Evolutionary conservation across 2,113 vertebrate species (phyloP), one percentile per base, ranked within the genome.

Genomic region (Lycaon pictus): DNA sequence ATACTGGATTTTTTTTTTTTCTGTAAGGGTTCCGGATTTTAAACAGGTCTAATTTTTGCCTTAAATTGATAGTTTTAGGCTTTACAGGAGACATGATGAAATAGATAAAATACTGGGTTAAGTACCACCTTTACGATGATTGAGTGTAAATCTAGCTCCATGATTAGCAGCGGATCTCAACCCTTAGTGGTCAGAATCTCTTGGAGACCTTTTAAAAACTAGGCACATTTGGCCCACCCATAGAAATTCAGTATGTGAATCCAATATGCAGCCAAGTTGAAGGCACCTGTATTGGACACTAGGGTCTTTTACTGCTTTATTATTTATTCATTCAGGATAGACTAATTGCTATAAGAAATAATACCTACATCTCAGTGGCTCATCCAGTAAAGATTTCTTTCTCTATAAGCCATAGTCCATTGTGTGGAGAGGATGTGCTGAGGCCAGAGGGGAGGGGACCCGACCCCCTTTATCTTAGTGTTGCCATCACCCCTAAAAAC

Each of bases 251-350:
- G 25, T 23, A 23, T 35, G 85, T 77, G 51, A 77, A 72, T 81
- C 53, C n/a, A 85, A 0, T 63, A 74, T n/a, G 55, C 23, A 67
- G 12, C 7, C 7, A 86, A 69, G 23, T 2, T 55, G 76, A 74
- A 25, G 71, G 12, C 11, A 27, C n/a, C 19, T 63, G 32, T 74
- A 20, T 63, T 74, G 56, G 43, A 88, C 17, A 12, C 13, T 74
- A 23, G 11, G 2, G 65, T 79, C 58, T 84, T 67, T 67, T 76
- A 77, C 27, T 87, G 17, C 6, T 58, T 0, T 87, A 62, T 69
- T 83, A 83, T 72, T 95, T 32, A 67, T 60, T 87, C 63, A 56
- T 65, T 94, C 5, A 67, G 19, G 17, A 83, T 35, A 58, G 51
- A 48, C 12, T 77, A 51, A 82, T 69, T 69, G 32, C 20, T 77